Evolutionary conservation across 2,888 invertebrate genomes (phyloP).

Genomic region (Hirtodrosophila cameraria): DNA sequence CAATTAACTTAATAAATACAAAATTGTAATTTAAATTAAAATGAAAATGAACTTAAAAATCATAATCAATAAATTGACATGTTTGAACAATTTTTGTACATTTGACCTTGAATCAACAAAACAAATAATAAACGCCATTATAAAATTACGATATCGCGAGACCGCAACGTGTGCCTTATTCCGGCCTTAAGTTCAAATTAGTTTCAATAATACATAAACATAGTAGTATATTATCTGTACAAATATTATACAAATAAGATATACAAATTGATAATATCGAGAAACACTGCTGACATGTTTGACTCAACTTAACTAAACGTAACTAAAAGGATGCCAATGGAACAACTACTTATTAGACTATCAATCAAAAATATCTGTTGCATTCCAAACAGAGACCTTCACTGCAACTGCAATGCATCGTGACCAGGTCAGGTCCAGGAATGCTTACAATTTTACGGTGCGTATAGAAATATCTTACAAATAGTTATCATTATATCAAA

Average conservation of each 20-base stretch:
- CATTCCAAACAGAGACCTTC: neutral
- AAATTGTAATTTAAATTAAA: too few species aligned
- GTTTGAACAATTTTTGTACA: constrained; percentile 16
- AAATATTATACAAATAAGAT: neutral
- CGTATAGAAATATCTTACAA: neutral
- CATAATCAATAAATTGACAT: constrained; percentile 10
- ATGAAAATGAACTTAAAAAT: constrained; percentile 10
- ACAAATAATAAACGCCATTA: constrained; percentile 10
- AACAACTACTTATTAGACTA: neutral
- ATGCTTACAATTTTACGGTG: constrained; percentile 16
- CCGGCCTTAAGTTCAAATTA: constrained; percentile 80
- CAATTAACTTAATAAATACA: too few species aligned
- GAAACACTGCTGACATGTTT: neutral
- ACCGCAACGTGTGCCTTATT: constrained; percentile 80
- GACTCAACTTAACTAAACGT: neutral
- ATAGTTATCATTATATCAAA: too few species aligned
- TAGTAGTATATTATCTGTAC: constrained; percentile 9
- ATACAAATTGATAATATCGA: neutral
- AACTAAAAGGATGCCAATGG: neutral
- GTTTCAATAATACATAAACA: constrained; percentile 54
- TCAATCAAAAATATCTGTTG: neutral
- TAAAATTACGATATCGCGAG: constrained; percentile 41
- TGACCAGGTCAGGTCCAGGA: constrained; percentile 3
- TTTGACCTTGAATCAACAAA: constrained; percentile 14
- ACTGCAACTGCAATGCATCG: neutral